Conservation (phyloP, 2,113 vertebrate species). For the Calidris pygmaea region DNA sequence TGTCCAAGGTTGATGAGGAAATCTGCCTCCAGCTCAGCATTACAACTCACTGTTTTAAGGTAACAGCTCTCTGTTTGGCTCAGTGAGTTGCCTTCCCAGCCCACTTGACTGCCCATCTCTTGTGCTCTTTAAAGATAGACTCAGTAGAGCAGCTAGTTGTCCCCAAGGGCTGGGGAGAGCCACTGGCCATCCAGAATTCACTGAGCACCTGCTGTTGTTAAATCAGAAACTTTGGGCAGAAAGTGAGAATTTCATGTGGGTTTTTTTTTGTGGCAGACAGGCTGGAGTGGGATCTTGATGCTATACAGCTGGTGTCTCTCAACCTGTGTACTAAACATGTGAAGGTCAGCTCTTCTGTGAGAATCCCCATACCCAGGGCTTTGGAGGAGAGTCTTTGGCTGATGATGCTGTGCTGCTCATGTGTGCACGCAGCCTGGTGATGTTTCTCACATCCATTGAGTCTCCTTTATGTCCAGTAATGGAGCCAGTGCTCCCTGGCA, state of each 20-base stretch:
- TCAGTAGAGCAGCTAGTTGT: background rate
- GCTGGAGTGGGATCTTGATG: background rate
- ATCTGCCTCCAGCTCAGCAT: background rate
- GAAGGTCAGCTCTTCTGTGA: background rate
- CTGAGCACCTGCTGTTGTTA: background rate
- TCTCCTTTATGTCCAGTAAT: background rate
- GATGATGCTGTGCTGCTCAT: background rate
- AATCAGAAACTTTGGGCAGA: background rate
- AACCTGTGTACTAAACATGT: background rate
- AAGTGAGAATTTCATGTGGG: background rate
- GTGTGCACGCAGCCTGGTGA: rapidly evolving
- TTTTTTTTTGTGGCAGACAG: background rate
- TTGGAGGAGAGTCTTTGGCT: background rate
- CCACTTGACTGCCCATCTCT: background rate
- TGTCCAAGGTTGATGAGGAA: background rate
- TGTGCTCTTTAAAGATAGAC: background rate
- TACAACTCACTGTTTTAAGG: background rate
- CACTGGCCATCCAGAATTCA: background rate
- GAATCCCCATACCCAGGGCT: too few species aligned
- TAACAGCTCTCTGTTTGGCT: background rate
- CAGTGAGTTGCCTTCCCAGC: background rate
- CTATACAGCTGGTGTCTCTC: background rate
- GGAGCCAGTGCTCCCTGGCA: too few species aligned
- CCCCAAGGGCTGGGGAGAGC: background rate
- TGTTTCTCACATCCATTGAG: rapidly evolving